Percentiles rank a stretch among this genome's conserved stretches.
These are phyloP conservation scores for Trichopria drosophilae DNA, from an alignment of 2,888 invertebrate species.

Conservation along the genomic window DNA sequence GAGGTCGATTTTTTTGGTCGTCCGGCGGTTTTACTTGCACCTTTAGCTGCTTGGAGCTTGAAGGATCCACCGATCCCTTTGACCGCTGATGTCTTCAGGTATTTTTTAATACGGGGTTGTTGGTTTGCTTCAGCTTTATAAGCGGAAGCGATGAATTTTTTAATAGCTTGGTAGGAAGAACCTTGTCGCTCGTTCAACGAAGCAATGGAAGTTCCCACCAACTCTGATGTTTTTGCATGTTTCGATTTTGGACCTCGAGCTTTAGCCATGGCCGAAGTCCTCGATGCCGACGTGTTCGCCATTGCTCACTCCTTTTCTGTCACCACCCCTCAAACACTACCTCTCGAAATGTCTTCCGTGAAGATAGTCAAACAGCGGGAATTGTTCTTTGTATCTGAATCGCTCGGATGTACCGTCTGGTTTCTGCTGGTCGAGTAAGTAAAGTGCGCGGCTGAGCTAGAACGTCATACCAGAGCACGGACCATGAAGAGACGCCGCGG, in stretches of 20 bases:
- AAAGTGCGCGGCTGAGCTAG: not conserved
- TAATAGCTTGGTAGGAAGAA: conserved; percentile 14
- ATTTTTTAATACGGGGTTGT: conserved; percentile 64
- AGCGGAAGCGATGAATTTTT: conserved; percentile 52
- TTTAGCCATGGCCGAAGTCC: conserved; percentile 42
- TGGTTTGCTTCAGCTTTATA: conserved; percentile 66
- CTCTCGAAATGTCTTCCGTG: too few species aligned
- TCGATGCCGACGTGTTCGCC: too few species aligned
- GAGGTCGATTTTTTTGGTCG: conserved; percentile 10
- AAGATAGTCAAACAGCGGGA: not conserved
- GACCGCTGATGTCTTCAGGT: conserved; percentile 63
- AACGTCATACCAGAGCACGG: conserved; percentile 38
- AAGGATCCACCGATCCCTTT: conserved; percentile 61
- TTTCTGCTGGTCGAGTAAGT: conserved; percentile 4
- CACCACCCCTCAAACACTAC: not conserved
- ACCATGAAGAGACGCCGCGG: conserved; percentile 44
- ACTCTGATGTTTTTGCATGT: conserved; percentile 61
- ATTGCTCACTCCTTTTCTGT: too few species aligned
- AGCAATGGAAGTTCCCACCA: conserved; percentile 63
- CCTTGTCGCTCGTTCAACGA: conserved; percentile 21
- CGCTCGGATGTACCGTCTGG: too few species aligned
- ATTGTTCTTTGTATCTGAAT: not conserved
- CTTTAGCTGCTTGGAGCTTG: conserved; percentile 52
- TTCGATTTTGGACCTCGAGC: conserved; percentile 54
- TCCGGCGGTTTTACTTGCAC: conserved; percentile 21